phyloP scores from a whole-genome alignment of 2,113 vertebrate genomes.

The Prietella phreatophila region DNA sequence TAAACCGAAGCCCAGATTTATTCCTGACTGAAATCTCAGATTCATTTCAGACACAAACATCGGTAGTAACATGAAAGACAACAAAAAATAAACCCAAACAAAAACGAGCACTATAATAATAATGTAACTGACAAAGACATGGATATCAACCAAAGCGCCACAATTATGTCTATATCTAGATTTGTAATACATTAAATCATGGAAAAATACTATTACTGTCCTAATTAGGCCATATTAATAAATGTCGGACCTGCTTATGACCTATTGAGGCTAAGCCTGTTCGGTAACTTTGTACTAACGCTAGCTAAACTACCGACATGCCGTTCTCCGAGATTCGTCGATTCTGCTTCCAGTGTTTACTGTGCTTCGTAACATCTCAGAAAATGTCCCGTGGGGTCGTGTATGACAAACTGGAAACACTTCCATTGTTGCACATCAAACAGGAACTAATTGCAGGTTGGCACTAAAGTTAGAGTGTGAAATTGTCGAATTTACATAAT shows the following conservation, averaged over 20 bases:
- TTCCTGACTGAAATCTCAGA: neutral
- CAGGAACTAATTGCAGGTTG: neutral
- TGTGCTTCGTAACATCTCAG: neutral
- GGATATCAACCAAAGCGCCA: neutral
- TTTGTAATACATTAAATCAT: neutral
- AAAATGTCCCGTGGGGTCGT: neutral
- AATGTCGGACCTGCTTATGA: neutral
- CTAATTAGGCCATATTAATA: too few relatives aligned
- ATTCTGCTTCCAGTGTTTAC: neutral
- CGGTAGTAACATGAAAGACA: neutral
- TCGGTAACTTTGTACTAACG: neutral
- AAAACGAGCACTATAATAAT: neutral
- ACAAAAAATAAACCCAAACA: neutral
- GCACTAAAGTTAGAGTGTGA: neutral
- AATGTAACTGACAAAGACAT: neutral
- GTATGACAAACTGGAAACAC: neutral
- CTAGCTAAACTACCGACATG: neutral
- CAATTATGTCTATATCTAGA: neutral
- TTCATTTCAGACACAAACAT: neutral
- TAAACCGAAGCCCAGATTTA: slow-evolving; percentile 13
- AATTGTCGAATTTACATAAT: neutral
- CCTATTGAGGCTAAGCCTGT: too few relatives aligned
- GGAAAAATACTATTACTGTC: neutral
- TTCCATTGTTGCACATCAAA: neutral
- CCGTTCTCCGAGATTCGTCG: neutral